Percentiles rank a stretch among this genome's conserved stretches.
Evolutionary conservation across 2,888 invertebrate genomes (phyloP).

Genomic region (Tachystola acroxantha): DNA sequence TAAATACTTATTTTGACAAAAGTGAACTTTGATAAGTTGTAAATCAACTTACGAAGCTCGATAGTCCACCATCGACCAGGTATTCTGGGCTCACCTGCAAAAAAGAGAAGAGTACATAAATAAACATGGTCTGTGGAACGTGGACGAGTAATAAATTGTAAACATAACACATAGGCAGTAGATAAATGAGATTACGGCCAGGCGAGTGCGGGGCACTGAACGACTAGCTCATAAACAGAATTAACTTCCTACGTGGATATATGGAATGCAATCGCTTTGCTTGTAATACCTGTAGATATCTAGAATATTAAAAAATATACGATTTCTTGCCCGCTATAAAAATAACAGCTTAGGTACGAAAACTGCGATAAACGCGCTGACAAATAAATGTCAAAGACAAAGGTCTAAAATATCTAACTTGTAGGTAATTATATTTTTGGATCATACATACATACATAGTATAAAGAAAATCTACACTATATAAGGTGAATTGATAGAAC

Average conservation of each 20-base stretch:
- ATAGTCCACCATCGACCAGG: slow-evolving; percentile 32
- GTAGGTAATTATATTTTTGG: too few relatives aligned
- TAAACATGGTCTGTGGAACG: slow-evolving; percentile 4
- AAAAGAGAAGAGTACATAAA: slow-evolving; percentile 20
- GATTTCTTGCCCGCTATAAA: too few relatives aligned
- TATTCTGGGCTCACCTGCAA: slow-evolving; percentile 59
- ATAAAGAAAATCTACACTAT: too few relatives aligned
- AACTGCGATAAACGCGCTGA: too few relatives aligned
- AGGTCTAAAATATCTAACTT: too few relatives aligned
- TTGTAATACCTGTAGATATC: not conserved
- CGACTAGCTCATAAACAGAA: not conserved
- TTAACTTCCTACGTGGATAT: not conserved
- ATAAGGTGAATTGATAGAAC: too few relatives aligned
- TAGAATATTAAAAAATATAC: not conserved
- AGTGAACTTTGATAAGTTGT: slow-evolving; percentile 7
- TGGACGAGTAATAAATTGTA: not conserved
- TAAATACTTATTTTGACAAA: too few relatives aligned
- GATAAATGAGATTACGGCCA: not conserved
- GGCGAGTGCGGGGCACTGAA: not conserved
- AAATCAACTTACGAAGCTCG: slow-evolving; percentile 25
- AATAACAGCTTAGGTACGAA: too few relatives aligned
- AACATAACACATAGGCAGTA: not conserved
- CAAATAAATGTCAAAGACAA: too few relatives aligned
- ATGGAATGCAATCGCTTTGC: not conserved
- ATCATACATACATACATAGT: too few relatives aligned